Evolutionary conservation across 2,797 vertebrate species (phyloP).

Genomic region (Odontamblyopus rebecca): DNA sequence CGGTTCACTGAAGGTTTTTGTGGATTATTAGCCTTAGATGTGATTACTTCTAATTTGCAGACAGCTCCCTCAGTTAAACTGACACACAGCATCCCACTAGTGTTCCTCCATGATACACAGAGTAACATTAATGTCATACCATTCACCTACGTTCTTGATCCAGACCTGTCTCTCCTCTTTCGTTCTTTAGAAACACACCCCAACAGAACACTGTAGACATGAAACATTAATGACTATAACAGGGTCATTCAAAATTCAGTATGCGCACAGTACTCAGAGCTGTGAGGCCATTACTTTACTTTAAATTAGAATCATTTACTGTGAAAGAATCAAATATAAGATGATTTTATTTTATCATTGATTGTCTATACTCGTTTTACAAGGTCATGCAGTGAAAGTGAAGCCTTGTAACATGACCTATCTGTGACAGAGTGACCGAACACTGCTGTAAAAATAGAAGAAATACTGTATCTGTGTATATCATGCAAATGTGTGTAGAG

Average conservation of each 20-base stretch:
- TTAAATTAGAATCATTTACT: background rate
- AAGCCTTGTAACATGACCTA: constrained; percentile 62
- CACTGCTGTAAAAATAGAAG: constrained; percentile 11
- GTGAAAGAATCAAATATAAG: background rate
- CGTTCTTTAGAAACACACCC: background rate
- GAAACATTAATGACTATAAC: background rate
- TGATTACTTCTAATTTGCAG: background rate
- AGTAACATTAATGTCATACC: background rate
- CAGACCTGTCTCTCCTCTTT: constrained; percentile 15
- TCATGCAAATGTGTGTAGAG: background rate
- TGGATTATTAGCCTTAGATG: background rate
- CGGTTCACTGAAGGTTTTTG: background rate
- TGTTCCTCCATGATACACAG: background rate
- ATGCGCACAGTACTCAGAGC: background rate
- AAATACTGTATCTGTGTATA: background rate
- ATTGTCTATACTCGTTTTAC: constrained; percentile 47
- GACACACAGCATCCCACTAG: background rate
- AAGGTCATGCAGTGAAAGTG: constrained; percentile 59
- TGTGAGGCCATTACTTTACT: background rate
- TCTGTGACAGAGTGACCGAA: constrained; percentile 30
- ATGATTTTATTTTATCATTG: background rate
- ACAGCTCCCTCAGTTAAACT: background rate
- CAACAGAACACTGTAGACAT: background rate
- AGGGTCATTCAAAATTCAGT: background rate
- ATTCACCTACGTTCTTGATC: background rate